A percentile compares a stretch with the other conserved stretches of the same genome.
phyloP scores from a whole-genome alignment of 2,888 invertebrate genomes.

The Odontocerum albicorne region DNA sequence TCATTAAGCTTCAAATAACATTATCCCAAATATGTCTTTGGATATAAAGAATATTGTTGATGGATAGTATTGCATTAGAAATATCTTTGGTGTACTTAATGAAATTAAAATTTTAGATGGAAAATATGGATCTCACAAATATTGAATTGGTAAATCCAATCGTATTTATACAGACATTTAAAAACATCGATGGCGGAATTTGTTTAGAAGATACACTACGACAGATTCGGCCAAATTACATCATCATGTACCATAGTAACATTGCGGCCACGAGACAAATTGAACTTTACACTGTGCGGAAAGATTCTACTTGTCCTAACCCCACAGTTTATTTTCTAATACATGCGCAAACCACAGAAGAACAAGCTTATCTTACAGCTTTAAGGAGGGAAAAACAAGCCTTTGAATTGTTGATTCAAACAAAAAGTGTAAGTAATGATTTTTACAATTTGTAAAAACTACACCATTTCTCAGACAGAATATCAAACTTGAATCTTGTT shows the following conservation, averaged over 20 bases:
- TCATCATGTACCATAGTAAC: conserved; percentile 89
- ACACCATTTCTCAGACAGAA: no score
- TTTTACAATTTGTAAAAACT: neutral
- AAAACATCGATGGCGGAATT: conserved; percentile 70
- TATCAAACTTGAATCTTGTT: no score
- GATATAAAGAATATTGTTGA: no score
- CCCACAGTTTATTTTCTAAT: conserved; percentile 86
- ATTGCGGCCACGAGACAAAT: conserved; percentile 86
- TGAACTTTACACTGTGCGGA: conserved; percentile 77
- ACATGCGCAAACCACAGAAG: conserved; percentile 92
- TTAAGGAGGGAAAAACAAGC: conserved; percentile 91
- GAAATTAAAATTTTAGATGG: conserved; percentile 52
- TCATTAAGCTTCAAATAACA: no score
- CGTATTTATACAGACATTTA: conserved; percentile 77
- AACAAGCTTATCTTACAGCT: conserved; percentile 91
- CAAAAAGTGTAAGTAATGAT: conserved; percentile 76
- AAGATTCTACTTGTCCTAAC: conserved; percentile 49
- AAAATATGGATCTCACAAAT: conserved; percentile 67
- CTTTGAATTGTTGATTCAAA: conserved; percentile 88
- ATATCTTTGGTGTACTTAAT: conserved; percentile 19
- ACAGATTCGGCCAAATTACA: conserved; percentile 72
- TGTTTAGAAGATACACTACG: conserved; percentile 71
- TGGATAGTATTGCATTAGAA: no score
- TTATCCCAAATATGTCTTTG: no score
- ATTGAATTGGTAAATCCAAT: conserved; percentile 65